Base-by-base conservation (phyloP, 1,140 invertebrate genomes). In the Sesamia nonagrioides region DNA sequence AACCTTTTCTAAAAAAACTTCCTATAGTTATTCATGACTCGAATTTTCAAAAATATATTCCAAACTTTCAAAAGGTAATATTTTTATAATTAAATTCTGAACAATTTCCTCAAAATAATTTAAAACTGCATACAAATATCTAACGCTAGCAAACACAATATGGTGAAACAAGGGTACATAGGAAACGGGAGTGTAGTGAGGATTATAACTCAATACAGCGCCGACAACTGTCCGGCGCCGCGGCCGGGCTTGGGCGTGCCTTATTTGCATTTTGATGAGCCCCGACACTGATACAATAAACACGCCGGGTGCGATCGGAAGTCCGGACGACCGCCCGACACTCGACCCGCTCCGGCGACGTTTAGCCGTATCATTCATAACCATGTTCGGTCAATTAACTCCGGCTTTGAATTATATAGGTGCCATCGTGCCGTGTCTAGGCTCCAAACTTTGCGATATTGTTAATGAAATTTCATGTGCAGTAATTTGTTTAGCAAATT, bases 181-280 rank as follows among this genome's bases (percentile, higher is more conserved):
- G 73, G 40, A 63, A 50, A 63, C 73, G 8, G 35, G 58, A 75
- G 61, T 61, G 54, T 72, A 77, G 81, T 76, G 72, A 73, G 81
- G 78, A 76, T 83, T 82, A 91, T 92, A 92, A 92, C 91, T 92
- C 90, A 90, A 92, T 92, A 91, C 82, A 87, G 84, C 79, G 82
- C 79, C 84, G 80, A 77, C 86, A 90, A 88, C 82, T 90, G 91
- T 89, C 91, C 91, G 89, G 88, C 90, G 86, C 84, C 86, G 85
- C 80, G 87, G 83, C 80, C 82, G 80, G 86, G 83, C 80, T 81
- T 73, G 81, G 80, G 84, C 81, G 78, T 81, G 75, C 83, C 87
- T 89, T 90, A 92, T 94, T 92, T 92, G 91, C 92, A 94, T 94
- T 92, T 94, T 94, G 92, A 94, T 94, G 92, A 92, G 89, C 71